Evolutionary conservation across 2,888 invertebrate species (phyloP).

Genomic region (Athripsodes cinereus): DNA sequence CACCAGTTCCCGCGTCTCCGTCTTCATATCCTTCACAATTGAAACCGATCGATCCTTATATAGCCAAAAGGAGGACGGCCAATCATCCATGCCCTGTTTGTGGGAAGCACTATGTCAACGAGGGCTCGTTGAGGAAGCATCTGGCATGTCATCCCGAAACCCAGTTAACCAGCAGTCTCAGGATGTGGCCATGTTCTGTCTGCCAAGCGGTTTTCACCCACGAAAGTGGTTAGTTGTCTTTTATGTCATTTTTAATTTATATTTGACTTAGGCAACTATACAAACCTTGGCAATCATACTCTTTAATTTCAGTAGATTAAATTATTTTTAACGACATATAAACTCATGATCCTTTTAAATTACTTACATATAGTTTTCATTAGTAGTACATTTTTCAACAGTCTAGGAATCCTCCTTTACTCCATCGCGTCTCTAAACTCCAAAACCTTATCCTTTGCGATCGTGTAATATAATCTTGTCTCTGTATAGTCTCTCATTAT

Average conservation of each 20-base stretch:
- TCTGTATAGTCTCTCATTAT: too few relatives aligned
- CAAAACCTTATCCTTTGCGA: too few relatives aligned
- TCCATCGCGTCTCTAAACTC: too few relatives aligned
- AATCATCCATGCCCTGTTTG: conserved; percentile 94
- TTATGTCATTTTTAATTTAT: neutral
- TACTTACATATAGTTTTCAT: too few relatives aligned
- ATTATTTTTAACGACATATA: too few relatives aligned
- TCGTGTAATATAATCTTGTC: too few relatives aligned
- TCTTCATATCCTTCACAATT: conserved; percentile 52
- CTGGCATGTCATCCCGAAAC: conserved; percentile 92
- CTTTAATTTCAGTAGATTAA: too few relatives aligned
- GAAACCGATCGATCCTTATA: conserved; percentile 67
- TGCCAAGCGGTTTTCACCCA: conserved; percentile 94
- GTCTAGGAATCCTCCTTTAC: too few relatives aligned
- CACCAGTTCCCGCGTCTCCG: conserved; percentile 42
- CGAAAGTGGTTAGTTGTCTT: conserved; percentile 70
- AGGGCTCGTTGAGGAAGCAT: conserved; percentile 87
- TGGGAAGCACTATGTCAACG: conserved; percentile 93
- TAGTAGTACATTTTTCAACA: too few relatives aligned
- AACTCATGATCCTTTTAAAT: too few relatives aligned
- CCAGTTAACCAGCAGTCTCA: conserved; percentile 76
- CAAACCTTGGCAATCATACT: too few relatives aligned
- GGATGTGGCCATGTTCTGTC: conserved; percentile 95
- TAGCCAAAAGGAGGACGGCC: conserved; percentile 89
- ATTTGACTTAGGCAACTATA: too few relatives aligned